Evolutionary conservation across 2,797 vertebrate species (phyloP).

Genomic region (Morus bassanus): DNA sequence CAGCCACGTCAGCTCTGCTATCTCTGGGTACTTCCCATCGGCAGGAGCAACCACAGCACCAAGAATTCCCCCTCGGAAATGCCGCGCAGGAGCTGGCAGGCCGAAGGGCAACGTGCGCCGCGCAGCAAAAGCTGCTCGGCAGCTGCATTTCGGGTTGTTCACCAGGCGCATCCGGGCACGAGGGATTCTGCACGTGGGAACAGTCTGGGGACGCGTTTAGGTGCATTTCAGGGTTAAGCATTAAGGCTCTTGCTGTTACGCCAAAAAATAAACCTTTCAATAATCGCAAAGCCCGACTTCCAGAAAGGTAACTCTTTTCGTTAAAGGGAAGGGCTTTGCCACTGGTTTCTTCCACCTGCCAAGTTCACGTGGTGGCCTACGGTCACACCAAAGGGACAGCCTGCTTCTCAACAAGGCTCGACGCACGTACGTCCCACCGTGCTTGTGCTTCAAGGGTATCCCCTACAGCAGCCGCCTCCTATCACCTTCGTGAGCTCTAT

Average conservation of each 20-base stretch:
- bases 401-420: accelerated
- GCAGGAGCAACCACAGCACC: neutral
- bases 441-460: neutral
- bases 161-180: neutral
- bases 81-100: neutral
- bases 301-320: neutral
- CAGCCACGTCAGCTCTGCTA: neutral
- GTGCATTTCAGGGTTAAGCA: no score
- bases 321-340: neutral
- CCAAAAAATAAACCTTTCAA: neutral
- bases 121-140: neutral
- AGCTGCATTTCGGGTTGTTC: accelerated
- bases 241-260: neutral
- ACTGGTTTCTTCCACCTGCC: neutral
- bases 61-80: accelerated
- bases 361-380: accelerated
- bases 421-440: accelerated
- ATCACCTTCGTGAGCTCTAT: accelerated
- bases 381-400: neutral
- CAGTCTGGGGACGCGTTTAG: accelerated
- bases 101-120: accelerated
- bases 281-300: neutral
- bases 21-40: accelerated
- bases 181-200: neutral
- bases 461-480: neutral